Conservation (phyloP, 2,797 vertebrate genomes). For the Avahi laniger region DNA sequence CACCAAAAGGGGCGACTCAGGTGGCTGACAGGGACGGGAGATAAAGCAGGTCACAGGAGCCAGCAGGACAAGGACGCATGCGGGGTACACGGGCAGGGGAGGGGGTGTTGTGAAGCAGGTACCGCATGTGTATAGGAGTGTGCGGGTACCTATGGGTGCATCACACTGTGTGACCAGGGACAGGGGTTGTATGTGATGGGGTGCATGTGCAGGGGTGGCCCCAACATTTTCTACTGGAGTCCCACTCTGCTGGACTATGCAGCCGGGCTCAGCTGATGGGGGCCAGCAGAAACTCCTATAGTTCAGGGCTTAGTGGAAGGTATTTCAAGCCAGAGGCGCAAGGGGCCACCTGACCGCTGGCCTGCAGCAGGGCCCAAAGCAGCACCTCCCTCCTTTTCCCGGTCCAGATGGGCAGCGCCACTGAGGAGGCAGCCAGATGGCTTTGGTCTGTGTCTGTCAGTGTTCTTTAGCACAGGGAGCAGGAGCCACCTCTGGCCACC, state of each 20-base stretch:
- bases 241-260: too few relatives aligned
- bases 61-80: neutral
- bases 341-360: too few relatives aligned
- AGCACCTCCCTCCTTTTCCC: neutral
- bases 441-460: neutral
- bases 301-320: neutral
- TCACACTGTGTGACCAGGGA: neutral
- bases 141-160: fast-evolving
- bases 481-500: neutral
- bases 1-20: neutral
- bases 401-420: neutral
- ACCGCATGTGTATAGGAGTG: fast-evolving
- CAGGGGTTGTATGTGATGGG: neutral
- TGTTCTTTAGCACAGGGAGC: too few relatives aligned
- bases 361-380: neutral
- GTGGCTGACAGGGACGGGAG: neutral
- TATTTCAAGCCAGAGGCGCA: neutral
- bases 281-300: neutral
- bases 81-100: fast-evolving
- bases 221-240: neutral
- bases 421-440: neutral
- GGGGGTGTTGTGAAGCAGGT: too few relatives aligned
- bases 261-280: too few relatives aligned
- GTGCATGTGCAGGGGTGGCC: neutral
- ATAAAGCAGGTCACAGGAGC: fast-evolving